Conservation (phyloP, 2,888 invertebrate genomes). For the Aporophyla lueneburgensis region DNA sequence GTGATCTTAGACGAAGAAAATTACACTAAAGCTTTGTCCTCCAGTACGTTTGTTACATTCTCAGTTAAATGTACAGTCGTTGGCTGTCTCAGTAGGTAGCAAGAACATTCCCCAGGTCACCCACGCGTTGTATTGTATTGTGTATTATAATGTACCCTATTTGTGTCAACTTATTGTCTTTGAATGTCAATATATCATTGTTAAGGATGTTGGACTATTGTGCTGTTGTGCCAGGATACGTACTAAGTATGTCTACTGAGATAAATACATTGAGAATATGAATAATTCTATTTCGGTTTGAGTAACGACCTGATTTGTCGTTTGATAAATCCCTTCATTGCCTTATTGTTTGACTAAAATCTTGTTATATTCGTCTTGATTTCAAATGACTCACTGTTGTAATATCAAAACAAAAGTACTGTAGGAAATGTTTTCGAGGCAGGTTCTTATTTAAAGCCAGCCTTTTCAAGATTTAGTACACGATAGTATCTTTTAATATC, state of each 20-base stretch:
- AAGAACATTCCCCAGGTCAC: conserved; percentile 63
- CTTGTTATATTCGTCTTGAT: conserved; percentile 36
- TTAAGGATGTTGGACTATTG: conserved; percentile 69
- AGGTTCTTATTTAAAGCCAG: conserved; percentile 46
- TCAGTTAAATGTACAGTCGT: conserved; percentile 49
- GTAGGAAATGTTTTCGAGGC: conserved; percentile 42
- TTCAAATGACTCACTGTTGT: conserved; percentile 38
- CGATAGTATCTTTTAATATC: conserved; percentile 58
- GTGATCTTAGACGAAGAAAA: conserved; percentile 45
- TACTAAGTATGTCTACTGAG: conserved; percentile 51
- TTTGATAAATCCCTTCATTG: conserved; percentile 51
- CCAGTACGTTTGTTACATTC: conserved; percentile 49
- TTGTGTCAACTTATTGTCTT: conserved; percentile 79
- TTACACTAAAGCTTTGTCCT: conserved; percentile 47
- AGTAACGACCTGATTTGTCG: conserved; percentile 55
- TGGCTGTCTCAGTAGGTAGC: conserved; percentile 60
- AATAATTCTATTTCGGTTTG: conserved; percentile 61
- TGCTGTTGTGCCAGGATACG: conserved; percentile 60
- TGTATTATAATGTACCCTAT: conserved; percentile 73
- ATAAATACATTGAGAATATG: conserved; percentile 61
- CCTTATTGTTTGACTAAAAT: conserved; percentile 49
- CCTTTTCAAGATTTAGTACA: conserved; percentile 57
- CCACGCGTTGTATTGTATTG: conserved; percentile 71
- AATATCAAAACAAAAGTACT: conserved; percentile 28
- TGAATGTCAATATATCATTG: conserved; percentile 71